Conservation (phyloP, 2,113 vertebrate genomes). For the Tenrec ecaudatus region DNA sequence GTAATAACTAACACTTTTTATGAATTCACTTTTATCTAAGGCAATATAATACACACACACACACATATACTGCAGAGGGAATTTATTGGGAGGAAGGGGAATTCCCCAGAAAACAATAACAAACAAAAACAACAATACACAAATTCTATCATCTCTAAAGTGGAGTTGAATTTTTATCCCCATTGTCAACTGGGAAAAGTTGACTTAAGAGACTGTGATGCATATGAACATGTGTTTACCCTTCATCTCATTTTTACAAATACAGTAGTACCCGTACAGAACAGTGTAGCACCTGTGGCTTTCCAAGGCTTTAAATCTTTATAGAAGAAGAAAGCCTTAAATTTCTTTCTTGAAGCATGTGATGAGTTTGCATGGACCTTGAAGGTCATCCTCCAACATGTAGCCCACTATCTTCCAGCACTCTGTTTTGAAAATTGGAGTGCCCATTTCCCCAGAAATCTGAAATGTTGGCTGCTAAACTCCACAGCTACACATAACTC, state of each 20-base stretch:
- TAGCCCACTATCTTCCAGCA: too few relatives aligned
- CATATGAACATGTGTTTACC: too few relatives aligned
- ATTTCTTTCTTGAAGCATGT: too few relatives aligned
- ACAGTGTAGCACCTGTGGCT: too few relatives aligned
- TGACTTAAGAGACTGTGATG: rapidly evolving
- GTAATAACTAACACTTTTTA: neutral
- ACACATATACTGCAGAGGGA: neutral
- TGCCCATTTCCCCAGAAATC: neutral
- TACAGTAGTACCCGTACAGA: too few relatives aligned
- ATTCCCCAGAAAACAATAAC: neutral
- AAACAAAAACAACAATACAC: neutral
- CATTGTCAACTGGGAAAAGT: neutral
- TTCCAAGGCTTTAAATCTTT: too few relatives aligned
- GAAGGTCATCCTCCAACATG: too few relatives aligned
- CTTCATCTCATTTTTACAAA: too few relatives aligned
- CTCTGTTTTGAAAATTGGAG: too few relatives aligned
- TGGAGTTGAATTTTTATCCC: too few relatives aligned
- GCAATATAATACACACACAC: neutral
- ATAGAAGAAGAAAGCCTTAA: too few relatives aligned
- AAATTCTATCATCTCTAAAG: rapidly evolving
- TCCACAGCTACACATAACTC: neutral
- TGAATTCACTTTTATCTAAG: neutral
- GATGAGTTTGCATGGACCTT: too few relatives aligned
- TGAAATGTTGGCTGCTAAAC: neutral
- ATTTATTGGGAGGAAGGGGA: neutral